Evolutionary conservation across 2,888 invertebrate species (phyloP), one percentile per base, ranked within the genome.

Genomic region (Andrena marginata): DNA sequence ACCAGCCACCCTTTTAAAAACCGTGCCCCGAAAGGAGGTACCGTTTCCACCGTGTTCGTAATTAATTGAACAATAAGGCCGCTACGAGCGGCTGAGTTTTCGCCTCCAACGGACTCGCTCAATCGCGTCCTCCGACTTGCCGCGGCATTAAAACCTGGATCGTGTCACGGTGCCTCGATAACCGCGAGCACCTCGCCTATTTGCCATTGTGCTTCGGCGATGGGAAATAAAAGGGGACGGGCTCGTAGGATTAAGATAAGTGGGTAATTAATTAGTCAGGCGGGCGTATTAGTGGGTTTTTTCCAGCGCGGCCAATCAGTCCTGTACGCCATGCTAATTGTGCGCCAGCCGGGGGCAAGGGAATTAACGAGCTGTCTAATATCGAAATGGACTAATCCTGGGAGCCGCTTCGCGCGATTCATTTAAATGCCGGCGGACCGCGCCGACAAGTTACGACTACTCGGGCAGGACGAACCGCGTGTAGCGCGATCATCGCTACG

Each of bases 291-390:
- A 78, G n/a, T 35, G 65, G 29, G 78, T 63, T 87, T 81, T 85
- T 85, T 23, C 81, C 70, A 49, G 62, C 74, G 60, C 20, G 23
- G 49, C 65, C 77, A 49, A 76, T 79, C 80, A 62, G 35, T 35
- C 33, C 56, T 64, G 70, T 68, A 71, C 54, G 35, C 70, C 54
- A 33, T 42, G 82, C 82, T 87, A 87, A 85, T 84, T 78, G 82
- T 70, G 62, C 69, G 64, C n/a, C 80, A 56, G 35, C 77, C 67
- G 74, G 79, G 64, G 59, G 67, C 82, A 54, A 70, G 0, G 33
- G 73, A 77, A 77, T 69, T 70, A 86, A 86, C 79, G 79, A 87
- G 82, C 85, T 87, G 87, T 81, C 85, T 68, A 82, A 87, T 87
- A 82, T 85, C 82, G 75, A 79, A 85, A 87, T 80, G 80, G 69